Conservation (phyloP, 1,140 invertebrate species). For the Papilio aristodemus region DNA sequence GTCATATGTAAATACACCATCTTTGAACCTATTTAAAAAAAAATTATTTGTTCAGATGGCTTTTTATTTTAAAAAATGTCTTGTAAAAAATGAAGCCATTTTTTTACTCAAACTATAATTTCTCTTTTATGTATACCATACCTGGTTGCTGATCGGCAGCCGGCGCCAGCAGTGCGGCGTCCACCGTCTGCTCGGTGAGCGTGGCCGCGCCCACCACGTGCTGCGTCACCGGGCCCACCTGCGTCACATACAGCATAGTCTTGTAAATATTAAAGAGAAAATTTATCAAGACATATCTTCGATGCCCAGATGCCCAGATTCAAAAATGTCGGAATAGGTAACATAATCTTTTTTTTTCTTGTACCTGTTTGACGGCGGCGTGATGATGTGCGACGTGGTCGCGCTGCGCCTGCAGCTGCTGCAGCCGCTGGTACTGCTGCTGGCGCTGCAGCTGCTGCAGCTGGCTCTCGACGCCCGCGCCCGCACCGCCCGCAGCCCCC, state of each 20-base stretch:
- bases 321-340: too few relatives aligned
- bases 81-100: too few relatives aligned
- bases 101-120: too few relatives aligned
- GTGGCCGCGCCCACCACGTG: constrained; percentile 54
- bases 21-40: too few relatives aligned
- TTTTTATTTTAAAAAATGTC: too few relatives aligned
- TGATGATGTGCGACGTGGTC: constrained; percentile 82
- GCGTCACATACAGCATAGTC: background rate
- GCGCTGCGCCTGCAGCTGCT: constrained; percentile 80
- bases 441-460: constrained; percentile 81
- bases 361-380: constrained; percentile 57
- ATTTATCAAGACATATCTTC: too few relatives aligned
- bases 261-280: too few relatives aligned
- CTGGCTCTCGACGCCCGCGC: constrained; percentile 66
- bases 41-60: too few relatives aligned
- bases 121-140: constrained; percentile 41
- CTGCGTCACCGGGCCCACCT: constrained; percentile 64
- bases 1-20: too few relatives aligned
- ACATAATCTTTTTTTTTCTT: background rate
- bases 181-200: constrained; percentile 58
- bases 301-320: too few relatives aligned
- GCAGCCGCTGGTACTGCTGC: constrained; percentile 79
- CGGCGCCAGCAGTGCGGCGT: constrained; percentile 55
- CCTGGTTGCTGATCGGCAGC: constrained; percentile 65
- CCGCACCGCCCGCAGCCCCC: constrained; percentile 54